Evolutionary conservation across 35 echinoderm and acorn worm species (phyloP).

Genomic region (Amphiura filiformis): DNA sequence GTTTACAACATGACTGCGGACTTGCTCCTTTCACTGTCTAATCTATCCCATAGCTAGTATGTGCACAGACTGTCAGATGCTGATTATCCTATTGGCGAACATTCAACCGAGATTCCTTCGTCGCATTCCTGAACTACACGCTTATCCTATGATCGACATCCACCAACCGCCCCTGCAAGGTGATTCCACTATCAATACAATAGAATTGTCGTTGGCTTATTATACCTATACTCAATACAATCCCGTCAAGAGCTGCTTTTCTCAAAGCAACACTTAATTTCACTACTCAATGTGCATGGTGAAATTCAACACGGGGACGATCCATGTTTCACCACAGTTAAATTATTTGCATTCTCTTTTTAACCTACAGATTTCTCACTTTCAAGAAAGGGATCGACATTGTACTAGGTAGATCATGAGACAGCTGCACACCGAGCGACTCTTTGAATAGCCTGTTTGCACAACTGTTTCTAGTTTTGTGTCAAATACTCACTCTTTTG

Average conservation of each 20-base stretch:
- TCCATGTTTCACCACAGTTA: not conserved
- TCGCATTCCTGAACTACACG: not conserved
- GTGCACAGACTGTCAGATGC: constrained; percentile 9
- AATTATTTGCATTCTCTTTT: not conserved
- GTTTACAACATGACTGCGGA: constrained; percentile 10
- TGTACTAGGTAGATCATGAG: not conserved
- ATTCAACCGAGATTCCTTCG: not conserved
- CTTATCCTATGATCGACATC: not conserved
- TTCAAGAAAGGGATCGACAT: not conserved
- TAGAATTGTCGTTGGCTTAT: not conserved
- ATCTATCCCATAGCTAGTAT: constrained; percentile 6
- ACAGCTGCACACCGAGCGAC: not conserved
- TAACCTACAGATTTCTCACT: not conserved
- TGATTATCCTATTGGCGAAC: not conserved
- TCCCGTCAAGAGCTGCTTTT: constrained; percentile 5
- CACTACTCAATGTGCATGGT: not conserved
- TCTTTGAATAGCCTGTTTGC: not conserved
- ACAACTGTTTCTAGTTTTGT: constrained; percentile 15
- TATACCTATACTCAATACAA: not conserved
- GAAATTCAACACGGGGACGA: not conserved
- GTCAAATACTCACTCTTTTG: constrained; percentile 2
- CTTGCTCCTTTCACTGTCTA: constrained; percentile 7
- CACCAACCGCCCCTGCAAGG: not conserved
- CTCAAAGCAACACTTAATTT: constrained; percentile 14
- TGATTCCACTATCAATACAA: not conserved